Evolutionary conservation across 1,140 invertebrate species (phyloP).

Genomic region (Yoshiicerus persimilis): DNA sequence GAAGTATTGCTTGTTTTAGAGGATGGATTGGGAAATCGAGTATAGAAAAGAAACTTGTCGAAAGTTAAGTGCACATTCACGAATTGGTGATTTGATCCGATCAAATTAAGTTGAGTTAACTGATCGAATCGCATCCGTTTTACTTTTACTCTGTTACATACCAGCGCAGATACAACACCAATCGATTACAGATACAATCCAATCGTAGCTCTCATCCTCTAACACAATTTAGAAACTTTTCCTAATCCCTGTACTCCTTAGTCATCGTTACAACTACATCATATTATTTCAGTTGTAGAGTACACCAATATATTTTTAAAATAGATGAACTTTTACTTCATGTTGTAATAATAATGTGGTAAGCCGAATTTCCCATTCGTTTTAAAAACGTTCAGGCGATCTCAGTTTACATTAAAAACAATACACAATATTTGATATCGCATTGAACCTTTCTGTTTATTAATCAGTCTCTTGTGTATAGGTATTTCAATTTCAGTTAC

Average conservation of each 20-base stretch:
- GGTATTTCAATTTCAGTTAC: too few species aligned
- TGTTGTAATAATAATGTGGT: too few species aligned
- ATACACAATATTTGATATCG: too few species aligned
- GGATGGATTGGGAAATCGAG: not conserved
- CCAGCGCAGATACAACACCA: not conserved
- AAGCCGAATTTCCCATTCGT: too few species aligned
- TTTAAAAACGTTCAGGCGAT: too few species aligned
- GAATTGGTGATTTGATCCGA: conserved; percentile 2
- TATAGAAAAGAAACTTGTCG: not conserved
- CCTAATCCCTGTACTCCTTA: not conserved
- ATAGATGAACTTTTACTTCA: too few species aligned
- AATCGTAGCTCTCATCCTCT: not conserved
- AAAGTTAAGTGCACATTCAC: not conserved
- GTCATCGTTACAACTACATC: too few species aligned
- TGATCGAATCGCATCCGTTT: conserved; percentile 2
- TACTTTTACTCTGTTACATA: not conserved
- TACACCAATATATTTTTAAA: too few species aligned
- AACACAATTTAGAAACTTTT: not conserved
- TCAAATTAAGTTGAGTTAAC: not conserved
- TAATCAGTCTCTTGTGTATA: too few species aligned
- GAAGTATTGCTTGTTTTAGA: not conserved
- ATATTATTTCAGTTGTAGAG: too few species aligned
- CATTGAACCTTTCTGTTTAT: too few species aligned
- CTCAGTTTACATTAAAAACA: too few species aligned
- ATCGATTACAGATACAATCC: not conserved